Evolutionary conservation across 2,888 invertebrate genomes (phyloP).

Genomic region (Strigamia transsilvanica): DNA sequence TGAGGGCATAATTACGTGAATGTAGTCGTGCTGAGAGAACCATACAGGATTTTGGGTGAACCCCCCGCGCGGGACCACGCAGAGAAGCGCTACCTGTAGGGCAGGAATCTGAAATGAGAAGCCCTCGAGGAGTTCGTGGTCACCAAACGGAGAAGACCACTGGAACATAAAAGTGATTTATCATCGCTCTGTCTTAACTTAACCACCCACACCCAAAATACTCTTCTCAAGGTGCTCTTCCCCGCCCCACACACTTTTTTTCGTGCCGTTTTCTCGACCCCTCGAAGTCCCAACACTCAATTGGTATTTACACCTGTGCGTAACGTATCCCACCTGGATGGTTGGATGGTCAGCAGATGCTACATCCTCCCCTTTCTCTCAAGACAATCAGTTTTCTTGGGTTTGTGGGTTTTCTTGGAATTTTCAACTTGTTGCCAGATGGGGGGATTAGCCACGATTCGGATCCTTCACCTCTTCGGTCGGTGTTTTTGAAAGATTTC

Average conservation of each 20-base stretch:
- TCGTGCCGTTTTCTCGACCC: not conserved
- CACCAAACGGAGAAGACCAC: not conserved
- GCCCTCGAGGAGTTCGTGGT: not conserved
- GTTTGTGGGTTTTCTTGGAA: conserved; percentile 8
- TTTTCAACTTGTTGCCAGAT: not conserved
- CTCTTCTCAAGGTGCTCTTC: not conserved
- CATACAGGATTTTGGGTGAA: conserved; percentile 21
- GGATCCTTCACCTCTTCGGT: no score
- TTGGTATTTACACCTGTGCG: not conserved
- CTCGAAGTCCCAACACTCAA: not conserved
- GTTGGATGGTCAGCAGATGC: not conserved
- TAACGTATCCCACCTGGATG: conserved; percentile 9
- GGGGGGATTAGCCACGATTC: not conserved
- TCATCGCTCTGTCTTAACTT: not conserved
- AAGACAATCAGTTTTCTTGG: not conserved
- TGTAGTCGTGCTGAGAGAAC: conserved; percentile 15
- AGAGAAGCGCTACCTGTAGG: conserved; percentile 21
- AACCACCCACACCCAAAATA: conserved; percentile 32
- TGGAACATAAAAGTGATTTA: conserved; percentile 33
- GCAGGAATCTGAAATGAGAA: conserved; percentile 13
- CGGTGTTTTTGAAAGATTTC: not conserved
- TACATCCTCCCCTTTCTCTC: not conserved
- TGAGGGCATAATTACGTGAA: conserved; percentile 11
- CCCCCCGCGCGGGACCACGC: not conserved
- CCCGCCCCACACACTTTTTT: not conserved